Base-by-base conservation (phyloP, 1,140 invertebrate genomes). In the Aphelenchoides fujianensis region DNA sequence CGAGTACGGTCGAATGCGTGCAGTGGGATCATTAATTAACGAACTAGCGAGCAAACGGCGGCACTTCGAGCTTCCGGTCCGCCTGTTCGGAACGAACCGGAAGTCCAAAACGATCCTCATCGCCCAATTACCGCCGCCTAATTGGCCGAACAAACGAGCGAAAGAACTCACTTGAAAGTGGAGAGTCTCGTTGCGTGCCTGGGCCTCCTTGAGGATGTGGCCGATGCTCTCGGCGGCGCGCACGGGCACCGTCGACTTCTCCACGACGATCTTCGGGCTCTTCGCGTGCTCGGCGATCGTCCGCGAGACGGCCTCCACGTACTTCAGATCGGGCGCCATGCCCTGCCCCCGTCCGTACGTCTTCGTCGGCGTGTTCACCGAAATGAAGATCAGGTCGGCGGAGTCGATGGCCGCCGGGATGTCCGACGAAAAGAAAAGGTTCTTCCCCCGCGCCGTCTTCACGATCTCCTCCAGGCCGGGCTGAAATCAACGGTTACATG, bases 351-450 rank as follows among this genome's bases (percentile, higher is more conserved):
- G 91, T 23, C 97, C 97, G 84, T 92, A 95, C 0, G 89, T 93
- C 87, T 99, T 99, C 2, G 97, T 99, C 5, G 97, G 97, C n/a
- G 97, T 99, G 84, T 99, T 98, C 0, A 99, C 97, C 41, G 94
- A 98, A 75, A 99, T 98, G 82, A 99, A 98, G 79, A 99, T 98
- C n/a, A 99, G 85, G 84, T 99, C 94, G 0, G 96, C 93, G 83
- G 97, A 92, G 76, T 89, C 87, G 71, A 99, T 95, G 3, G 92
- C 91, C 63, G 88, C 89, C 9, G 91, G 90, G 53, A 97, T 90
- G 81, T 98, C 92, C 3, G 91, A 93, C 0, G 95, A 95, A 84
- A 98, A 99, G 82, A 97, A 97, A 0, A 99, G 86, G 81, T 89
- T 89, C 68, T 88, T 89, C 32, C 92, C 92, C 71, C 95, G 87